phyloP scores from a whole-genome alignment of 1,140 invertebrate genomes.

The Cotesia glomerata region DNA sequence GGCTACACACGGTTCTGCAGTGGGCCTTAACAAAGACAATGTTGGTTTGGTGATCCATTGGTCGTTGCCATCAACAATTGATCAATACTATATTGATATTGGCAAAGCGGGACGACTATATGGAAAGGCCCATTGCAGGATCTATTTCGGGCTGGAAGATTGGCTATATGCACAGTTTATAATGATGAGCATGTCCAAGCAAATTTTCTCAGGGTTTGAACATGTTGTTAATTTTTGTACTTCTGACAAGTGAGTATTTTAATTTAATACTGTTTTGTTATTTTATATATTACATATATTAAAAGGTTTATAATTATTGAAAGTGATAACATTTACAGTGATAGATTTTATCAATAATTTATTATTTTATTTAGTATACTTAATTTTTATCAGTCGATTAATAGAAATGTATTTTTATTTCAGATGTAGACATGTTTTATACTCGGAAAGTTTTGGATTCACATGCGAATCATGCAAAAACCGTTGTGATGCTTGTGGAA shows the following conservation, averaged over 20 bases:
- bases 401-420: neutral
- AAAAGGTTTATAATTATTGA: too few species aligned
- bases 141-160: neutral
- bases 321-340: too few species aligned
- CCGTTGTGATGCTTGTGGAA: neutral
- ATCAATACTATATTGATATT: conserved; percentile 1
- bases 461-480: neutral
- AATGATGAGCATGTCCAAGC: neutral
- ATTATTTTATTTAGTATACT: too few species aligned
- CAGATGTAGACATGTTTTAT: neutral
- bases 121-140: neutral
- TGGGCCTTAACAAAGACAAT: neutral
- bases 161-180: neutral
- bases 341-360: too few species aligned
- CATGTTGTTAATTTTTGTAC: neutral
- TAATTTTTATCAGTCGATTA: neutral
- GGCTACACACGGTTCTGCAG: neutral
- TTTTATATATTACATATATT: neutral
- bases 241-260: neutral
- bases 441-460: neutral
- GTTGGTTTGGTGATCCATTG: neutral
- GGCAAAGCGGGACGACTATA: neutral
- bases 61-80: neutral
- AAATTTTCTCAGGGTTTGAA: neutral
- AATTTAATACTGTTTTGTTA: neutral